These are phyloP conservation scores for Synergus laeviventris DNA, from an alignment of 2,888 invertebrate species.

Conservation along the genomic window DNA sequence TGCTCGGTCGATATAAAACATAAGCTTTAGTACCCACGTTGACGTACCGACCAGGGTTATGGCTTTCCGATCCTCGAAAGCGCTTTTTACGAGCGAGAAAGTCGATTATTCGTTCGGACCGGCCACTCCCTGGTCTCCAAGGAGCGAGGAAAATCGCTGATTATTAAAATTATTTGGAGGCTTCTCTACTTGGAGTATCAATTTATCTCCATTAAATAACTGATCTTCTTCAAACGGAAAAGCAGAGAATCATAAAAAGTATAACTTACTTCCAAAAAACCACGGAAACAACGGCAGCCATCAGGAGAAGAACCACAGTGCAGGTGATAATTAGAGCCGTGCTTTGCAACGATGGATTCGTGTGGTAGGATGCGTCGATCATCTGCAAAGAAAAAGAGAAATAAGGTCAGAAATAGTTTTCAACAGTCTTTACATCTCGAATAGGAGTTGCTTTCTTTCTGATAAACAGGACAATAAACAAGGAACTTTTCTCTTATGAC, in stretches of 20 bases:
- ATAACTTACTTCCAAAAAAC: constrained; percentile 92
- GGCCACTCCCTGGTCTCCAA: background rate
- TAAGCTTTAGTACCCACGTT: constrained; percentile 41
- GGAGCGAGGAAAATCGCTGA: background rate
- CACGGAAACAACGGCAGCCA: constrained; percentile 87
- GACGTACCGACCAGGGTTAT: constrained; percentile 45
- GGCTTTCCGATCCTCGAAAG: constrained; percentile 50
- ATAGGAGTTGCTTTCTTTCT: background rate
- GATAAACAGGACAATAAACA: constrained; percentile 28
- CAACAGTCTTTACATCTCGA: background rate
- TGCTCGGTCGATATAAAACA: constrained; percentile 34
- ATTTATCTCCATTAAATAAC: no score
- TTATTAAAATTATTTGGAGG: background rate
- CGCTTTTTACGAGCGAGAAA: constrained; percentile 44
- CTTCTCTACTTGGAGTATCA: no score
- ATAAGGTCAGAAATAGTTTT: background rate
- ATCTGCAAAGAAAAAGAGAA: constrained; percentile 82
- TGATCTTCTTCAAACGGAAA: no score
- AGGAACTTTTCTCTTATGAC: constrained; percentile 25
- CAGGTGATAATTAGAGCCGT: constrained; percentile 90
- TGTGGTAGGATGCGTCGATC: constrained; percentile 92
- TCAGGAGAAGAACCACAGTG: constrained; percentile 86
- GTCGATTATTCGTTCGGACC: constrained; percentile 22
- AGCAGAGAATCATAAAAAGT: background rate
- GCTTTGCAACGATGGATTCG: constrained; percentile 89